phyloP scores from a whole-genome alignment of 2,113 vertebrate species.

The Etheostoma cragini region DNA sequence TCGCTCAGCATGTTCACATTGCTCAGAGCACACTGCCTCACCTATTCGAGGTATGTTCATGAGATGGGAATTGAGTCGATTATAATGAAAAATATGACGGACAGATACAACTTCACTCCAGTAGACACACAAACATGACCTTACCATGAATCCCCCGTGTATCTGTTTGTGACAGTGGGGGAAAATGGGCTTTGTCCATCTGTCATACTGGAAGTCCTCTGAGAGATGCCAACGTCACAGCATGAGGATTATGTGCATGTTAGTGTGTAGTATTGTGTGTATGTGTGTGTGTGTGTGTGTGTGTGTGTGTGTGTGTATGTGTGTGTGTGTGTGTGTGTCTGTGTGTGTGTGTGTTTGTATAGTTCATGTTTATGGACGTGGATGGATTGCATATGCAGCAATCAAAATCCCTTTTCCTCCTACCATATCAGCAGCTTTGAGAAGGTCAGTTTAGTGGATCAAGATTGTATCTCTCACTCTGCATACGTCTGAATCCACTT shows the following conservation, averaged over 20 bases:
- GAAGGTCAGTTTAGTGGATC: neutral
- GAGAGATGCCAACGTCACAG: constrained; percentile 73
- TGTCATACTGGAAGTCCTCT: constrained; percentile 80
- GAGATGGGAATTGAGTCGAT: constrained; percentile 31
- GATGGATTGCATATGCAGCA: constrained; percentile 9
- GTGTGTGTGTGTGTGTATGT: too few relatives aligned
- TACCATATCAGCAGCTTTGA: neutral
- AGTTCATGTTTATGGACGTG: neutral
- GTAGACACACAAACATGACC: constrained; percentile 73
- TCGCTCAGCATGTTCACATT: constrained; percentile 40
- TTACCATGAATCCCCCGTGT: constrained; percentile 66
- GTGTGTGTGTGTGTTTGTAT: constrained; percentile 10
- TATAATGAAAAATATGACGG: constrained; percentile 18
- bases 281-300: too few relatives aligned
- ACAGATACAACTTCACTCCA: constrained; percentile 75
- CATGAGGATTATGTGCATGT: constrained; percentile 15
- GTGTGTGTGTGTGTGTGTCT: constrained; percentile 10
- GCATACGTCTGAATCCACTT: constrained; percentile 30
- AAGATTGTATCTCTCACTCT: constrained; percentile 22
- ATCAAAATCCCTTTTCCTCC: constrained; percentile 10
- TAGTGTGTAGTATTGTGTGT: neutral
- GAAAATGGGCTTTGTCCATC: constrained; percentile 78
- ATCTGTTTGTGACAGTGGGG: constrained; percentile 58
- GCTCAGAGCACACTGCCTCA: constrained; percentile 36
- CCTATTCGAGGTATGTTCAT: constrained; percentile 31